A percentile compares a stretch with the other conserved stretches of the same genome.
Evolutionary conservation across 2,797 vertebrate species (phyloP).

Genomic region (Mormyrops boulengeri): DNA sequence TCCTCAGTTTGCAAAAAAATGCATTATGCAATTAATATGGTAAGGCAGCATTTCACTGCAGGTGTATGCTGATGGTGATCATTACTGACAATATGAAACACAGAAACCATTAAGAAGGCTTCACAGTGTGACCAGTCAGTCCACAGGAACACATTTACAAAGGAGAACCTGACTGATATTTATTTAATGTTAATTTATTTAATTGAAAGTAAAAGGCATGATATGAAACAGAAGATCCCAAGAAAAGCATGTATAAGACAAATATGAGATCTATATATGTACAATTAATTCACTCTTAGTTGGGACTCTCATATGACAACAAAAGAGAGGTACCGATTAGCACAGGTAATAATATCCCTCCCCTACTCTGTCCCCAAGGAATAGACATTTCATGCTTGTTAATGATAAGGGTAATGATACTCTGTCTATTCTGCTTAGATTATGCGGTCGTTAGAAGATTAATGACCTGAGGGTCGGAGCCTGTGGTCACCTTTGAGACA

Average conservation of each 20-base stretch:
- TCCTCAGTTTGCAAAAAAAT: not conserved
- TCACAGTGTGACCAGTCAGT: not conserved
- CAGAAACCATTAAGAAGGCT: not conserved
- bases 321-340: constrained; percentile 13
- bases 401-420: constrained; percentile 75
- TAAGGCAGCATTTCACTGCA: not conserved
- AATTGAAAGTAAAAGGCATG: not conserved
- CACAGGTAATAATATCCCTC: constrained; percentile 31
- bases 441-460: constrained; percentile 76
- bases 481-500: constrained; percentile 79
- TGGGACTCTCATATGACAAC: constrained; percentile 6
- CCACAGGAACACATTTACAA: not conserved
- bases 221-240: not conserved
- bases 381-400: constrained; percentile 48
- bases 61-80: not conserved
- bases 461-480: constrained; percentile 74
- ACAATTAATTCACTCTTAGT: constrained; percentile 19
- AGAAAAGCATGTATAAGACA: not conserved
- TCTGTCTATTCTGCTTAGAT: constrained; percentile 74
- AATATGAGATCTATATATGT: not conserved
- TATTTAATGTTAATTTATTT: not conserved
- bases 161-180: not conserved
- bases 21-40: not conserved
- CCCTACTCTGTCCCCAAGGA: constrained; percentile 40
- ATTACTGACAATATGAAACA: not conserved